Percentiles rank a stretch among this genome's conserved stretches.
Evolutionary conservation across 2,113 vertebrate genomes (phyloP).

Genomic region (Aix galericulata): DNA sequence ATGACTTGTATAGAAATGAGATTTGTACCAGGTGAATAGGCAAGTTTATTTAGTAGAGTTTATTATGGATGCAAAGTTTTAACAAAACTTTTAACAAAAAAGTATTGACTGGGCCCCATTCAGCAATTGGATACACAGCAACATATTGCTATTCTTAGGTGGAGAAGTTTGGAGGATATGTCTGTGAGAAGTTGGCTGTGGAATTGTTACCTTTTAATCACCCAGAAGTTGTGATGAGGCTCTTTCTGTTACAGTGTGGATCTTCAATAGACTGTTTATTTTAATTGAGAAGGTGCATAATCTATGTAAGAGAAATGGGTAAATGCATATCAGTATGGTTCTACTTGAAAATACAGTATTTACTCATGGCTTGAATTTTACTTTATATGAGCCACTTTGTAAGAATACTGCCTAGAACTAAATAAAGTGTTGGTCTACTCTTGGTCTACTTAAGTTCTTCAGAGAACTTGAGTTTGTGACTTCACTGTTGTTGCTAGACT

Average conservation of each 20-base stretch:
- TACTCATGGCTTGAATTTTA: background rate
- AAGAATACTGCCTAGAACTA: background rate
- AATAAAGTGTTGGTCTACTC: background rate
- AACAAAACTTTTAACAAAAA: background rate
- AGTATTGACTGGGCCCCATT: background rate
- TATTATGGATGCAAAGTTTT: background rate
- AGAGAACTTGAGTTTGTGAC: background rate
- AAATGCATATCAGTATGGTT: background rate
- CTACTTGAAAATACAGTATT: background rate
- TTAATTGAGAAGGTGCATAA: background rate
- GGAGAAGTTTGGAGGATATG: background rate
- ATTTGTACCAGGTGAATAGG: background rate
- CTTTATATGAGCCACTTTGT: background rate
- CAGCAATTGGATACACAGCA: background rate
- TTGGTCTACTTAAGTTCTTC: background rate
- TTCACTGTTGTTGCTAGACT: background rate
- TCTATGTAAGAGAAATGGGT: background rate
- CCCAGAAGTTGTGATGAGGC: background rate
- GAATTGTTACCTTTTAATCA: background rate
- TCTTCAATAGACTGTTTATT: background rate
- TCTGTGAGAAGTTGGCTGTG: background rate
- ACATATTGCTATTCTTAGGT: fast-evolving
- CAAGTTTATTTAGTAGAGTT: background rate
- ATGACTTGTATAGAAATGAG: background rate
- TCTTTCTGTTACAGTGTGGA: background rate